Conservation (phyloP, 2,113 vertebrate genomes). For the Scomber scombrus region DNA sequence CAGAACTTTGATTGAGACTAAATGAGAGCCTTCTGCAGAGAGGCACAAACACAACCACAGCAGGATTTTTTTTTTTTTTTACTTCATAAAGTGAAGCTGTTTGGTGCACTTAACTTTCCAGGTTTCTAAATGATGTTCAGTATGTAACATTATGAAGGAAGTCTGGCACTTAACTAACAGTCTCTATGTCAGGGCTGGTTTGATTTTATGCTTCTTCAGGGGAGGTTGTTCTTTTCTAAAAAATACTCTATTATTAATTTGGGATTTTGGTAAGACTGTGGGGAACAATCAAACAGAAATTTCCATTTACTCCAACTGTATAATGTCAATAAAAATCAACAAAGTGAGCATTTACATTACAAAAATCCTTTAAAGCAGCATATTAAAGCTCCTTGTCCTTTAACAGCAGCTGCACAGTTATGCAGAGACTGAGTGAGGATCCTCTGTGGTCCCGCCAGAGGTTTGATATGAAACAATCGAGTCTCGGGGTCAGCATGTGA, state of each 20-base stretch:
- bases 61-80: not conserved
- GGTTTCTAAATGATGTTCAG: not conserved
- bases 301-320: too few species aligned
- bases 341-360: not conserved
- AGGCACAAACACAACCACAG: slow-evolving; percentile 52
- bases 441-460: slow-evolving; percentile 3
- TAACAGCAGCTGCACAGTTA: not conserved
- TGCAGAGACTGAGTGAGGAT: not conserved
- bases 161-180: not conserved
- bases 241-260: not conserved
- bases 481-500: slow-evolving; percentile 67
- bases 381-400: not conserved
- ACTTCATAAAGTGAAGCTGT: slow-evolving; percentile 1
- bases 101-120: slow-evolving; percentile 11
- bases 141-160: not conserved
- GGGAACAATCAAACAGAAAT: too few species aligned
- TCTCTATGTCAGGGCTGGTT: too few species aligned
- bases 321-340: not conserved
- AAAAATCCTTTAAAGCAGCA: not conserved
- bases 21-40: slow-evolving; percentile 68
- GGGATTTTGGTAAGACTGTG: not conserved
- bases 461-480: slow-evolving; percentile 48
- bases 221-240: too few species aligned
- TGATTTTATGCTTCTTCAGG: too few species aligned
- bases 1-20: slow-evolving; percentile 62